Conservation (phyloP, 35 echinoderm and acorn worm genomes). For the Nesometra sesokonis region DNA sequence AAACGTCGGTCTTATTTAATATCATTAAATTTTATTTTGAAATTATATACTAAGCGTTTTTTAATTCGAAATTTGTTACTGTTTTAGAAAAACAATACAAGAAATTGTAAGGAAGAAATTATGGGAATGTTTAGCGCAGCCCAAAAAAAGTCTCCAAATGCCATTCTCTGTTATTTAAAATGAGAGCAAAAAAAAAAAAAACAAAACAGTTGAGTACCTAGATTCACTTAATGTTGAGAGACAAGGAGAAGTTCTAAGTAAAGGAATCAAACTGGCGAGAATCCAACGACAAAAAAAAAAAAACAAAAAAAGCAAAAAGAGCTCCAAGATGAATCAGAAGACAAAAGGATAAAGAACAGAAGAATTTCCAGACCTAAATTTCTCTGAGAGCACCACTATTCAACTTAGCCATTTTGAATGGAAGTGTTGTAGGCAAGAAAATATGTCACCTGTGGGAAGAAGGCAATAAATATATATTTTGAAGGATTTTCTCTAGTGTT, state of each 20-base stretch:
- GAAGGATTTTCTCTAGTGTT: no score
- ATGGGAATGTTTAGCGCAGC: slow-evolving; percentile 11
- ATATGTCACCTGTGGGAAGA: no score
- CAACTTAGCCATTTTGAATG: no score
- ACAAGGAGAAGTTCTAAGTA: neutral
- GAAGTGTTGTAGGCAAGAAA: no score
- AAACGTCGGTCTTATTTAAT: no score
- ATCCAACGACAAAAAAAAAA: neutral
- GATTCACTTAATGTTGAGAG: neutral
- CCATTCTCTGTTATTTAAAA: neutral
- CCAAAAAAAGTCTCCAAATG: slow-evolving; percentile 5
- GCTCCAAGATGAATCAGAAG: neutral
- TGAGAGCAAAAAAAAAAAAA: neutral
- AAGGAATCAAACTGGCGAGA: neutral
- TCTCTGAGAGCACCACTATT: neutral
- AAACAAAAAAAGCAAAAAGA: slow-evolving; percentile 3
- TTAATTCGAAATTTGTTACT: neutral
- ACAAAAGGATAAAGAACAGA: slow-evolving; percentile 11
- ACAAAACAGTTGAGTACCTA: neutral
- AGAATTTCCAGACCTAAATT: no score
- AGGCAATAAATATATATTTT: no score
- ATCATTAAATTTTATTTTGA: no score
- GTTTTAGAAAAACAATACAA: slow-evolving; percentile 12
- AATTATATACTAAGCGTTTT: no score
- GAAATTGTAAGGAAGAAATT: neutral